A percentile compares a stretch with the other conserved stretches of the same genome.
phyloP scores from a whole-genome alignment of 2,113 vertebrate genomes.

The Ailuropoda melanoleuca region DNA sequence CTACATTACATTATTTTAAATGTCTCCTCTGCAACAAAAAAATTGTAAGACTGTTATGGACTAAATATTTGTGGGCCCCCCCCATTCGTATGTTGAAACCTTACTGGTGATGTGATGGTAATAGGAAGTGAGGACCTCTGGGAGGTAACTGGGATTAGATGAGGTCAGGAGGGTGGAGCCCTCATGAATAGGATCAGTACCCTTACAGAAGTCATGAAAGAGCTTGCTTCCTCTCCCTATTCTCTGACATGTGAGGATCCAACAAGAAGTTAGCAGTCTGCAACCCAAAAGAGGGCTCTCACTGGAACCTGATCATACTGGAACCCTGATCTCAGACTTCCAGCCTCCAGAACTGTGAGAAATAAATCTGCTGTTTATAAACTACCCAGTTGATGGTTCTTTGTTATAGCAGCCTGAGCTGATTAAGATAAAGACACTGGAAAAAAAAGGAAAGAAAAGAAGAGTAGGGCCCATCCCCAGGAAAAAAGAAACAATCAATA shows the following conservation, averaged over 20 bases:
- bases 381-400: background rate
- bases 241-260: background rate
- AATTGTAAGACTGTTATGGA: background rate
- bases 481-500: background rate
- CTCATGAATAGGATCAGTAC: background rate
- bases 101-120: background rate
- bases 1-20: constrained; percentile 23
- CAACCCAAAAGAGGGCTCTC: background rate
- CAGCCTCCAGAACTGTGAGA: background rate
- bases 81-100: background rate
- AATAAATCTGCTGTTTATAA: background rate
- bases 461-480: background rate
- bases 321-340: constrained; percentile 16
- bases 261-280: background rate
- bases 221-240: background rate
- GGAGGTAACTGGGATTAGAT: background rate
- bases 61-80: background rate
- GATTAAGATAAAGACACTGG: background rate
- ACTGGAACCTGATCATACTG: background rate
- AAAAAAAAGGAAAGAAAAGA: background rate
- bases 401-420: background rate
- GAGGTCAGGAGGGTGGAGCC: background rate
- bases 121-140: background rate
- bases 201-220: background rate
- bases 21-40: constrained; percentile 17